Base-by-base conservation (phyloP, 53 echinoderm and acorn worm species). In the Luidia sarsii region DNA sequence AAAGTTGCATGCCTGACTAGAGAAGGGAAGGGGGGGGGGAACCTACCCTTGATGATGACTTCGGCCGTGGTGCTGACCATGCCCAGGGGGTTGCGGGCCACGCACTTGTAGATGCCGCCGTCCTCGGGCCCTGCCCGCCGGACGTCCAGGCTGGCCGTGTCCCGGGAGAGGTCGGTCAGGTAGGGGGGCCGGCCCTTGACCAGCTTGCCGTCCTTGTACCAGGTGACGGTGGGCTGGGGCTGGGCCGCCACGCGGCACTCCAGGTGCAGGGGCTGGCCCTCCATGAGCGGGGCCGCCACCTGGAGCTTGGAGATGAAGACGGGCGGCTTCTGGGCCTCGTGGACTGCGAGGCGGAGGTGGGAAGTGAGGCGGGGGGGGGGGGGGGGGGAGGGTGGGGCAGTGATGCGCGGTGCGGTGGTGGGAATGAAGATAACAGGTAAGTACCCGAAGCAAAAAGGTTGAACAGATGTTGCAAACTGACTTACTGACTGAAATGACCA, bases 231-330 rank as follows among this genome's bases (percentile, higher is more conserved):
- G 10, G 88, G 69, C 13, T 64, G 59, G 4, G 85, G 77, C 64
- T 67, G 45, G 18, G 83, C 87, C 11, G 74, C 70, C 9, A 99
- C 87, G 27, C 68, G 71, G 27, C 94, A 89, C 39, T 82, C 69
- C 30, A 99, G 67, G 32, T 86, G 74, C 23, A 87, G 79, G 23
- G 94, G 86, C 28, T 88, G 68, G 22, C 94, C 94, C 48, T 88
- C 86, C 13, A 65, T 63, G 50, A 94, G 59, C 2, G 86, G 86
- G 23, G 86, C 66, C 19, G 85, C 80, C 25, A 71, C 81, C 33
- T 80, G 85, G n/a, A 86, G 81, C 46, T 85, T 90, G 29, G 81
- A 81, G 50, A 57, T 68, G 52, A 90, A 90, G 32, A 62, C 75
- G 25, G 90, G 90, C 38, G 64, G 62, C 64, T 71, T 90, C 10